Conservation (phyloP, 1,140 invertebrate species). For the Orussus abietinus region DNA sequence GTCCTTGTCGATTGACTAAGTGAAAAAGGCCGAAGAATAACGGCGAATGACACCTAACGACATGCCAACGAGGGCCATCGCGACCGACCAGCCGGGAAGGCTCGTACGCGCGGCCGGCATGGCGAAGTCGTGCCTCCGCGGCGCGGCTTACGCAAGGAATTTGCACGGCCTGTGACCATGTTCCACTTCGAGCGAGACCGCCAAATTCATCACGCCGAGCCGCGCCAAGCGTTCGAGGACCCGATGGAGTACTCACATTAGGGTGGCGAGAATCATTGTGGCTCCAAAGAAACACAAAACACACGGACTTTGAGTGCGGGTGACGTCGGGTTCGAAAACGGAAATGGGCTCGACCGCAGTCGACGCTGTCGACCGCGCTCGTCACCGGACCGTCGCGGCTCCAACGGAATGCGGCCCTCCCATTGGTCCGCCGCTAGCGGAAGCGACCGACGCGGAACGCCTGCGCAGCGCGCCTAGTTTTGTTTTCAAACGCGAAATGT, state of each 20-base stretch:
- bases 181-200: conserved; percentile 26
- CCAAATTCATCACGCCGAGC: too few species aligned
- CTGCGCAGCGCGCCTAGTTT: too few species aligned
- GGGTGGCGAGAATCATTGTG: conserved; percentile 49
- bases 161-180: conserved; percentile 32
- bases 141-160: conserved; percentile 25
- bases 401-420: not conserved
- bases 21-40: too few species aligned
- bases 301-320: conserved; percentile 41
- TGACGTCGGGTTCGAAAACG: conserved; percentile 47
- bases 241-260: conserved; percentile 39
- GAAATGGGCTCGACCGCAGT: conserved; percentile 30
- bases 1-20: too few species aligned
- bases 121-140: conserved; percentile 1
- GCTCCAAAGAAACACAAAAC: conserved; percentile 46
- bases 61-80: too few species aligned
- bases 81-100: too few species aligned
- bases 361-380: conserved; percentile 20
- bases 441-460: too few species aligned
- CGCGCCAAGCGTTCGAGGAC: conserved; percentile 3
- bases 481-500: not conserved
- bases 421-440: conserved; percentile 9
- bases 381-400: conserved; percentile 13
- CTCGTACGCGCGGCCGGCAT: conserved; percentile 4
- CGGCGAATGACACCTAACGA: too few species aligned